These are phyloP conservation scores for Malurus cyaneus DNA, from an alignment of 2,113 vertebrate species.

Conservation along the genomic window DNA sequence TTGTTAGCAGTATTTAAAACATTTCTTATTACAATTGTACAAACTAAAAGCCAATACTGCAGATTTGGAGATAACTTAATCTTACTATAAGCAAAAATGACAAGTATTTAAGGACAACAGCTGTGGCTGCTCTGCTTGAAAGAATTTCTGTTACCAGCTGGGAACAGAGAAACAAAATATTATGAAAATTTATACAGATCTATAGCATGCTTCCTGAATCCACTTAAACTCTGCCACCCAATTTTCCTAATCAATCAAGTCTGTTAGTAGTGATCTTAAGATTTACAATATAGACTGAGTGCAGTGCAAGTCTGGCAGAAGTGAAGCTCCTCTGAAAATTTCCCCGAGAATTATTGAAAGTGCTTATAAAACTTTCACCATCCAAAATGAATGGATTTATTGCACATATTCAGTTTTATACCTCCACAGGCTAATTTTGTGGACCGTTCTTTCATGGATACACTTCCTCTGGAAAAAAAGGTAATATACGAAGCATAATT, in stretches of 20 bases:
- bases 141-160: not conserved
- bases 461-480: not conserved
- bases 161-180: conserved; percentile 17
- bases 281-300: not conserved
- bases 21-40: conserved; percentile 6
- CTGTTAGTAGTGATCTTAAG: not conserved
- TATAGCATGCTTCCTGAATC: not conserved
- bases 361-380: not conserved
- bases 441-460: not conserved
- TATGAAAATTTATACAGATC: conserved; percentile 19
- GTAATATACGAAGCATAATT: not conserved
- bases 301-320: not conserved
- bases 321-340: not conserved
- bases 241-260: conserved; percentile 28
- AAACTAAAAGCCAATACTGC: not conserved
- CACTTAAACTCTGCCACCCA: conserved; percentile 15
- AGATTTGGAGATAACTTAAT: conserved; percentile 24
- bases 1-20: conserved; percentile 13
- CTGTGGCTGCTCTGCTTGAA: conserved; percentile 11
- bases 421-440: not conserved
- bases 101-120: conserved; percentile 28
- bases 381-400: not conserved
- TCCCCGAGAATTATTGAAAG: not conserved
- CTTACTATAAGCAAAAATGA: conserved; percentile 22
- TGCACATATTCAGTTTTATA: not conserved